A percentile compares a stretch with the other conserved stretches of the same genome.
phyloP scores from a whole-genome alignment of 2,888 invertebrate species.

The Zootermopsis nevadensis region DNA sequence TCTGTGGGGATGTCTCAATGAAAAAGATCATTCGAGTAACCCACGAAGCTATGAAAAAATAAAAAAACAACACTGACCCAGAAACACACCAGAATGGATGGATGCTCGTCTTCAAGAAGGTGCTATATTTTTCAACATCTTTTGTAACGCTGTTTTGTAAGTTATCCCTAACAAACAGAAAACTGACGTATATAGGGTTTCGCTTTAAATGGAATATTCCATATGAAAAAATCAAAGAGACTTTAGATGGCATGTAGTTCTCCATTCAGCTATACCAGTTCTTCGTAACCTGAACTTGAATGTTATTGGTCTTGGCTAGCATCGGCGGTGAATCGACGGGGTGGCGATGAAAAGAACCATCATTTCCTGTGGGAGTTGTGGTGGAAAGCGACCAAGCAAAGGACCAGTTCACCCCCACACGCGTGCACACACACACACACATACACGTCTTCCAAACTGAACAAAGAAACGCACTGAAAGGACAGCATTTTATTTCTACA shows the following conservation, averaged over 20 bases:
- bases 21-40: no score
- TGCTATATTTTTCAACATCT: no score
- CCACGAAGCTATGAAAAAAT: no score
- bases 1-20: no score
- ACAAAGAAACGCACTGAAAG: neutral
- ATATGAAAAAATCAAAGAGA: neutral
- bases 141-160: no score
- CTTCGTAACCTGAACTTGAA: neutral
- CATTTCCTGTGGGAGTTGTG: constrained; percentile 16
- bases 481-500: neutral
- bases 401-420: neutral
- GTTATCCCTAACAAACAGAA: no score
- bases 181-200: no score
- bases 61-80: no score
- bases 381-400: neutral
- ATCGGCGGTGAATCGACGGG: neutral
- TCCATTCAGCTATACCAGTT: neutral
- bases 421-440: neutral
- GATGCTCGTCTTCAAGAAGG: no score
- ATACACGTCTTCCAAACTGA: neutral
- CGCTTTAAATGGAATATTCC: no score
- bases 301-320: neutral
- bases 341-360: constrained; percentile 15
- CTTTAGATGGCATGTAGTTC: neutral
- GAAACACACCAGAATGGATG: no score